Percentiles rank a stretch among this genome's conserved stretches.
phyloP scores from a whole-genome alignment of 37 sponge, comb jelly and placozoan genomes.

The Aphrocallistes beatrix region DNA sequence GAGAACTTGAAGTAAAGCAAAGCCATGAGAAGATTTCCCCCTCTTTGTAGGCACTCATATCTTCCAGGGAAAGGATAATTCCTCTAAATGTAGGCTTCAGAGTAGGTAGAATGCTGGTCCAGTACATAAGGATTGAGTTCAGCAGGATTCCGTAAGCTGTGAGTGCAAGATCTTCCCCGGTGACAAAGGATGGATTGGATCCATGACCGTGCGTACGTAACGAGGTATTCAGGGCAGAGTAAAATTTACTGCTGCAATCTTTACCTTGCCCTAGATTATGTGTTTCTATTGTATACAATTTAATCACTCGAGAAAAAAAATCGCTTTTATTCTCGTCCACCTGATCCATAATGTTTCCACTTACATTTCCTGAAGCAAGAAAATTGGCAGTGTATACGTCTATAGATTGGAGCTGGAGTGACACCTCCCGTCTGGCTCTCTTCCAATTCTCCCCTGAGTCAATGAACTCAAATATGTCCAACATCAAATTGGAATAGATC shows the following conservation, averaged over 20 bases:
- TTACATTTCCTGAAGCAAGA: not conserved
- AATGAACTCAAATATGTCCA: not conserved
- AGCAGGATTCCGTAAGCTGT: not conserved
- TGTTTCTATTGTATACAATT: not conserved
- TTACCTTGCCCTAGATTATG: no score
- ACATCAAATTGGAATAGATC: not conserved
- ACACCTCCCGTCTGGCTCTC: not conserved
- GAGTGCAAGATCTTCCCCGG: not conserved
- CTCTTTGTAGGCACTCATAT: not conserved
- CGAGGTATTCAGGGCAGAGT: not conserved
- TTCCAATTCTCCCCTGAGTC: not conserved
- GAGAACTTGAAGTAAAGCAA: not conserved
- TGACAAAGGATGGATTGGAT: not conserved
- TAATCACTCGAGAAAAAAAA: not conserved
- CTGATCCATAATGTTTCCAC: not conserved
- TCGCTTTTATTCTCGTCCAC: not conserved
- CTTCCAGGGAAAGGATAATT: not conserved
- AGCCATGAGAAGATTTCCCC: not conserved
- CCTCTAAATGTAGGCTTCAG: not conserved
- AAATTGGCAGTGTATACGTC: not conserved
- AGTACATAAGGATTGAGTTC: not conserved
- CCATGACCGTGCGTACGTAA: not conserved
- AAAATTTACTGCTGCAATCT: not conserved
- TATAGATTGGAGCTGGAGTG: not conserved
- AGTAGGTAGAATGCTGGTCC: not conserved